Base-by-base conservation (phyloP, 2,797 vertebrate genomes). In the Amphiprion clarkii region DNA sequence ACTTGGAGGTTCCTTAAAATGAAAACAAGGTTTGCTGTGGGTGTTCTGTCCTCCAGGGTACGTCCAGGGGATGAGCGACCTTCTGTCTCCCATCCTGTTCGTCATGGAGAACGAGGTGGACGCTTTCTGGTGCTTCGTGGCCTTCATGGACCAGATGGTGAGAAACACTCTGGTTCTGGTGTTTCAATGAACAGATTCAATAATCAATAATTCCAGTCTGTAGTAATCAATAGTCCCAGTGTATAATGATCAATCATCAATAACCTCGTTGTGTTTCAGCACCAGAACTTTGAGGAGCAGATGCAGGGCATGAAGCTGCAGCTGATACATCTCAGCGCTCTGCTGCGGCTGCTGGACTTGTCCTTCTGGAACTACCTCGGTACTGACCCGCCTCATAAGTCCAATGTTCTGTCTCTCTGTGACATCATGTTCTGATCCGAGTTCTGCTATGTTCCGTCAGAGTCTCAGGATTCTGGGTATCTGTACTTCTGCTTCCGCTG, bases 231-330 rank as follows among this genome's bases (percentile, higher is more conserved):
- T 33, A 33, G 7, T 36, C 7, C 10, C 33, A 36, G 33, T 10
- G 23, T 23, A 23, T 23, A 23, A 23, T 23, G 23, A 23, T 23
- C 23, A 36, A 7, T 36, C 0, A 36, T 36, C 33, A 36, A 36
- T 36, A 36, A 36, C 8, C 2, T 31, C 3, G 27, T 27, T 3
- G 29, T 75, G n/a, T 64, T 17, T 54, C 87, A 99, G 98, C 98
- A 98, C 89, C 96, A 97, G 80, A 98, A 99, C 94, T 99, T 99
- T 86, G 97, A 99, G 94, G 98, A 99, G 88, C 97, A 98, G 95
- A 99, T 99, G 97, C 96, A 97, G 92, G 97, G 97, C 51, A 99
- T 99, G 98, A 98, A 99, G 95, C 97, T 95, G 11, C 97, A 98
- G 89, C 92, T 99, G 87, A 95, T 98, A 82, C 97, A 99, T 55